Percentiles rank a stretch among this genome's conserved stretches.
Conservation (phyloP, 2,888 invertebrate genomes). For the Frankliniella intonsa region DNA sequence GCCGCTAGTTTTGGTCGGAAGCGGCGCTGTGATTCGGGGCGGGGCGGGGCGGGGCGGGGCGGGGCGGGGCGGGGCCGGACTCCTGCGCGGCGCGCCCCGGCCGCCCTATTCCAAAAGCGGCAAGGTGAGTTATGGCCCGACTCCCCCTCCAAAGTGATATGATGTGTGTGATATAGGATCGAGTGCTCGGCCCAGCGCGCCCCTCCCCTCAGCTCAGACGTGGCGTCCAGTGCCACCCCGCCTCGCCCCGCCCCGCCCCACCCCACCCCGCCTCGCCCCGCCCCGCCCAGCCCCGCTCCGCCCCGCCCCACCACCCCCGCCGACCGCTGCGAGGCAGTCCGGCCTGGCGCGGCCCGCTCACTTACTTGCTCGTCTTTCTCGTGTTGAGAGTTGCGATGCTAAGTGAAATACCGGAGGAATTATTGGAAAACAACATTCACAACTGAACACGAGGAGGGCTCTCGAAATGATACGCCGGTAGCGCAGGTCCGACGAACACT, state of each 20-base stretch:
- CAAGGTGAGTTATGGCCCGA: neutral
- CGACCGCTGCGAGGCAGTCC: too few species aligned
- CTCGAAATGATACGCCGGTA: too few species aligned
- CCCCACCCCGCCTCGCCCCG: neutral
- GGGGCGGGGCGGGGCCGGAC: neutral
- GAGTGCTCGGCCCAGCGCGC: constrained; percentile 1
- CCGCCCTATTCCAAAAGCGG: too few species aligned
- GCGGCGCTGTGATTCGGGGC: too few species aligned
- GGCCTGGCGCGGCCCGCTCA: too few species aligned
- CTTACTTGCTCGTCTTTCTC: too few species aligned
- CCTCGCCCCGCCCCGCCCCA: neutral
- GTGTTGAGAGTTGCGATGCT: too few species aligned
- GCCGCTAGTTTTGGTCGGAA: too few species aligned
- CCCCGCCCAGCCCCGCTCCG: neutral
- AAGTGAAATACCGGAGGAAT: too few species aligned
- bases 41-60: neutral
- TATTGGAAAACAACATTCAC: too few species aligned
- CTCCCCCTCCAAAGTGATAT: constrained; percentile 5
- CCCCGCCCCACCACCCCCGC: neutral
- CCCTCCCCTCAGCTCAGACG: neutral
- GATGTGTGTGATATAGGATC: constrained; percentile 10
- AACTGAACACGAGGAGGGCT: too few species aligned
- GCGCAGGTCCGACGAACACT: too few species aligned
- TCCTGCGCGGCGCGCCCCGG: neutral
- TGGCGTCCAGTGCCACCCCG: neutral